A percentile compares a stretch with the other conserved stretches of the same genome.
phyloP scores from a whole-genome alignment of 2,113 vertebrate genomes.

The Malaclemys terrapin region DNA sequence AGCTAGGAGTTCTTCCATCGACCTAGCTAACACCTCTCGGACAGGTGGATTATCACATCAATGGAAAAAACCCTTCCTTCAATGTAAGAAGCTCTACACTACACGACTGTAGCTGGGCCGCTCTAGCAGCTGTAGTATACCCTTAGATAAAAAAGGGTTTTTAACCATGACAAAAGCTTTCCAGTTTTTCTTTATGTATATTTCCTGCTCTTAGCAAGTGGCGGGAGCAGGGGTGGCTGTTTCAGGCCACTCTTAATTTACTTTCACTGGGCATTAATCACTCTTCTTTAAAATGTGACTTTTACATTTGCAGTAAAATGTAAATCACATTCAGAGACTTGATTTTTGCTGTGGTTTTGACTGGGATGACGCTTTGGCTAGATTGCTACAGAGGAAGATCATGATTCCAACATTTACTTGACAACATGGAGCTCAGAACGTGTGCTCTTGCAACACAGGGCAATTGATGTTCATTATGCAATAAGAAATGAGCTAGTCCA shows the following conservation, averaged over 20 bases:
- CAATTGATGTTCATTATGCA: not conserved
- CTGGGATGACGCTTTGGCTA: not conserved
- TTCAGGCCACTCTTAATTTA: not conserved
- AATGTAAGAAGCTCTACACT: not conserved
- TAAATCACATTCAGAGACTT: not conserved
- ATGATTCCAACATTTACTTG: not conserved
- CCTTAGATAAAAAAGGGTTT: no score
- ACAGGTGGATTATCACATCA: not conserved
- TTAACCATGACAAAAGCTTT: not conserved
- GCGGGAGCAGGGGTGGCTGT: not conserved
- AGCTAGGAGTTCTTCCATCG: not conserved
- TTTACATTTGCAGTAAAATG: not conserved
- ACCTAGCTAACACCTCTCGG: not conserved
- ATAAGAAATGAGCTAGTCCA: not conserved
- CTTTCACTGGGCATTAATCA: not conserved
- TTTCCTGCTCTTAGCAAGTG: not conserved
- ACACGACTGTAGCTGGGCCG: not conserved
- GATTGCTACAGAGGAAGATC: not conserved
- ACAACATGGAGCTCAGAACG: not conserved
- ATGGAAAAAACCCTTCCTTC: not conserved
- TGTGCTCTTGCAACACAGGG: rapidly evolving
- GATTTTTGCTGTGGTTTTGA: not conserved
- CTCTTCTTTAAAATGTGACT: not conserved
- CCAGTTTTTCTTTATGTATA: not conserved
- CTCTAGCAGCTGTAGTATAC: not conserved